These are phyloP conservation scores for Chaetogeoica ovagalla DNA, from an alignment of 2,888 invertebrate genomes.

Conservation along the genomic window DNA sequence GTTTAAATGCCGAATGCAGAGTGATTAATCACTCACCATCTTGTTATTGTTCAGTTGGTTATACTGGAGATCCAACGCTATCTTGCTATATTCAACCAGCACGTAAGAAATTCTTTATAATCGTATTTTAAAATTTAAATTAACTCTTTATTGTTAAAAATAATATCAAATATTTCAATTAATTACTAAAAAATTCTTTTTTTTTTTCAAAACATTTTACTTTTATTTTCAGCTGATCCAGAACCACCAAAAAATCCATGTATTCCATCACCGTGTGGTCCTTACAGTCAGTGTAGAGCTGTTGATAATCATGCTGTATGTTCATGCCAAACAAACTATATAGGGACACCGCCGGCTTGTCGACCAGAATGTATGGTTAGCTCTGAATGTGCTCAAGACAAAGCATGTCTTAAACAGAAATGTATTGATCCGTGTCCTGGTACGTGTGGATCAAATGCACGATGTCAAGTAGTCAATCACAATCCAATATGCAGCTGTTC, in stretches of 20 bases:
- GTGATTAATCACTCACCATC: conserved; percentile 82
- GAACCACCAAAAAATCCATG: conserved; percentile 68
- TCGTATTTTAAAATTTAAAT: not conserved
- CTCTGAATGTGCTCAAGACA: conserved; percentile 79
- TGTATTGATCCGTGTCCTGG: conserved; percentile 82
- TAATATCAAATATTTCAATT: not conserved
- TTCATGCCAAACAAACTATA: conserved; percentile 76
- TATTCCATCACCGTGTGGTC: conserved; percentile 75
- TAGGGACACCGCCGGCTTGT: conserved; percentile 77
- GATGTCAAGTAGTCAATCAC: conserved; percentile 82
- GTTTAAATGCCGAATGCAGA: conserved; percentile 79
- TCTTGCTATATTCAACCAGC: conserved; percentile 68
- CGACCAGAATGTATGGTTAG: conserved; percentile 81
- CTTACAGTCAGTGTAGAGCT: conserved; percentile 75
- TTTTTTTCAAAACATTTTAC: too few relatives aligned
- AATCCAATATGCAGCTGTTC: conserved; percentile 83
- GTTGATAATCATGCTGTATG: conserved; percentile 77
- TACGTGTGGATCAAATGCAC: conserved; percentile 79
- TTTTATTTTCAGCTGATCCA: conserved; percentile 57
- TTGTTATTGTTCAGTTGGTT: conserved; percentile 74
- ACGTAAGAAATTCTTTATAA: conserved; percentile 59
- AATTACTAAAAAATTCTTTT: too few relatives aligned
- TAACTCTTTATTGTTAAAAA: not conserved
- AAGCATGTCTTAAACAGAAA: conserved; percentile 77
- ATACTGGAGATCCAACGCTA: conserved; percentile 76